Evolutionary conservation across 2,113 vertebrate species (phyloP), one percentile per base, ranked within the genome.

Genomic region (Oncorhynchus nerka): DNA sequence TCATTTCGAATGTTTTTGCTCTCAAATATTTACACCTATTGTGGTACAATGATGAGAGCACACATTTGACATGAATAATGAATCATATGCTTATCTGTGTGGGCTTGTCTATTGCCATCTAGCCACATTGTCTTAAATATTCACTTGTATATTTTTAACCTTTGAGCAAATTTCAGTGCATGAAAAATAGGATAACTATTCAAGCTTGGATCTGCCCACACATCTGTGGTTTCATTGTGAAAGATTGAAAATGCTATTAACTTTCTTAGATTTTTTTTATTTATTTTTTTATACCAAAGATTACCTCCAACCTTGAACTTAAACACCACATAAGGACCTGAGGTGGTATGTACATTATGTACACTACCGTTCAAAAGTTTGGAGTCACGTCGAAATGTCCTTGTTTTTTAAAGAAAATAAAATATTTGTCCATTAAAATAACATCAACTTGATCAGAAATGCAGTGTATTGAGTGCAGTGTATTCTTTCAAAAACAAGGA

Each of bases 31-130:
- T 45, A 45, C 39, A 3, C 9, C 39, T 45, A 45, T 45, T 45
- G 68, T 65, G 59, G 66, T 66, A 48, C 30, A 45, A 15, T 30
- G 24, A 66, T 32, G 62, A 81, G 81, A 90, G 83, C 85, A 84
- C 79, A 84, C 86, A 32, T 45, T 39, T 13, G 78, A 81, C 68
- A 81, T 61, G 74, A 70, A 39, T 59, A 69, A 62, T 59, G 22
- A 65, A 39, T 59, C 24, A 1, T 79, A 68, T 72, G 62, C 16
- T 51, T 28, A 67, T 57, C 51, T 72, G 67, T 75, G 78, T 79
- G 45, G 65, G 64, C 8, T 34, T 73, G 66, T 55, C 4, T 19
- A 55, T 9, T 51, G 49, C 77, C 75, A 81, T 81, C 59, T 73
- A 45, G 39, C 39, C 39, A 45, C 39, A 45, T 45, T 45, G 39